Conservation (phyloP, 2,888 invertebrate genomes). For the Leuctra nigra region DNA sequence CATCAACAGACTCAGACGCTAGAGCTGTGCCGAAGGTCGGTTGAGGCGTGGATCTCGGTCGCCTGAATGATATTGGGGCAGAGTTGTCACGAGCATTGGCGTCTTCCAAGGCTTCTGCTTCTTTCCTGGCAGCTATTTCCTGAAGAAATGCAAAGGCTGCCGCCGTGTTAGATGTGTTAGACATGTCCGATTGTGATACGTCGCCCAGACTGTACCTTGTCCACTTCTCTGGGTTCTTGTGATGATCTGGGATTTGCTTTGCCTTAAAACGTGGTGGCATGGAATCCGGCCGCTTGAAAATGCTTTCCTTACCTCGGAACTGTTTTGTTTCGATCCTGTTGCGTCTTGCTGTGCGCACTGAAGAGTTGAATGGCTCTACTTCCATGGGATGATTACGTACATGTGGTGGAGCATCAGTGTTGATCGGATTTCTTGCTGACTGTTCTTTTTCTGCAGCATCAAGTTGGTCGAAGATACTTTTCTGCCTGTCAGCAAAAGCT, state of each 20-base stretch:
- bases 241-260: slow-evolving; percentile 45
- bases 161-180: slow-evolving; percentile 67
- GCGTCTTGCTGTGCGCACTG: slow-evolving; percentile 36
- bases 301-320: slow-evolving; percentile 66
- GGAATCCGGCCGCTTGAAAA: slow-evolving; percentile 67
- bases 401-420: slow-evolving; percentile 1
- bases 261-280: slow-evolving; percentile 40
- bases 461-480: slow-evolving; percentile 61
- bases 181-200: slow-evolving; percentile 67
- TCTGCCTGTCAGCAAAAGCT: slow-evolving; percentile 52
- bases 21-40: slow-evolving; percentile 8
- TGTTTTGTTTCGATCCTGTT: slow-evolving; percentile 47
- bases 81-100: slow-evolving; percentile 27
- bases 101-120: slow-evolving; percentile 21
- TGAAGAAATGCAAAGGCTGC: slow-evolving; percentile 72
- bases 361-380: not conserved
- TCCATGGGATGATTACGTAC: slow-evolving; percentile 6
- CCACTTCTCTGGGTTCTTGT: slow-evolving; percentile 76
- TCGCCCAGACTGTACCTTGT: slow-evolving; percentile 71
- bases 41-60: slow-evolving; percentile 13
- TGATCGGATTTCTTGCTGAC: slow-evolving; percentile 34
- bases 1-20: not conserved
- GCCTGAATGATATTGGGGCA: slow-evolving; percentile 28
- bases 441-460: slow-evolving; percentile 54
- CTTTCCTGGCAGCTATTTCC: slow-evolving; percentile 54